Evolutionary conservation across 1,140 invertebrate species (phyloP), one percentile per base, ranked within the genome.

Genomic region (Metopolophium dirhodum): DNA sequence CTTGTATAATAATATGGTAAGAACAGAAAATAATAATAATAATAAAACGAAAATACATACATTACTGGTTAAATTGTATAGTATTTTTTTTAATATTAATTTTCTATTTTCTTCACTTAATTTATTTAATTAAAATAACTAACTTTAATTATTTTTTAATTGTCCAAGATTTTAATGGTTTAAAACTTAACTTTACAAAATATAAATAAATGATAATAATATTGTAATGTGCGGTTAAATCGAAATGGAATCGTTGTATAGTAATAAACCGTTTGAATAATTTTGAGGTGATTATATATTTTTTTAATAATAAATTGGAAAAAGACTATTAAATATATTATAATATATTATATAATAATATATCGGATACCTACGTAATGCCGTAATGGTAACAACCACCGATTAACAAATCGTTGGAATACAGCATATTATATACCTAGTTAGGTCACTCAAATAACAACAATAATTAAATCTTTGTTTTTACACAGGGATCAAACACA

Each of bases 391-490:
- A n/a, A 77, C 14, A 77, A 68, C 11, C 11, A 18, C 0, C 61
- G 14, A 68, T n/a, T 18, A 68, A n/a, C 8, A 14, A 68, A 68
- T n/a, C 30, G 6, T n/a, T n/a, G 30, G 0, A 68, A n/a, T n/a
- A 61, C 1, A 18, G n/a, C n/a, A 30, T 57, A 54, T 23, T 23
- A 61, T 51, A 61, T 61, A 4, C 41, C 2, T 61, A 30, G 9
- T 0, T 61, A 77, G n/a, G 30, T 35, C 14, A 77, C 6, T 18
- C 61, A n/a, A 77, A 77, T 54, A 54, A 54, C 8, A 61, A 61
- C 30, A 77, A n/a, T n/a, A 35, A 77, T 77, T n/a, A 77, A 86
- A 86, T 86, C 23, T 54, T 88, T 23, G 47, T 88, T 88, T 51
- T 88, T n/a, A 35, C 8, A 88, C 8, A 88, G 20, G 23, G 20